Evolutionary conservation across 1,140 invertebrate genomes (phyloP).

Genomic region (Drosophila bocqueti): DNA sequence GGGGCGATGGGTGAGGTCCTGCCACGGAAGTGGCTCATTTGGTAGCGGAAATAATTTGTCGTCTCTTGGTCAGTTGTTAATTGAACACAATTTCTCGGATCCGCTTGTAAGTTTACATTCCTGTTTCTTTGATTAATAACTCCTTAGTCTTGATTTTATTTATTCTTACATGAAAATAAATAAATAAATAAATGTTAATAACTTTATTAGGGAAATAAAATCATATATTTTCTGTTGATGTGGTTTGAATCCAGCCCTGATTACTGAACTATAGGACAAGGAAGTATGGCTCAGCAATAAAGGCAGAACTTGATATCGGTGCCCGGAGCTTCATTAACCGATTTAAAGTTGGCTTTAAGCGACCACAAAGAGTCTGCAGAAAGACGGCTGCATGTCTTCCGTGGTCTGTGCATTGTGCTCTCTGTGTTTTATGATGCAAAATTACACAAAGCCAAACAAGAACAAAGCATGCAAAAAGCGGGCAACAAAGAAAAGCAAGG

Average conservation of each 20-base stretch:
- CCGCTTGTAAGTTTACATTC: not conserved
- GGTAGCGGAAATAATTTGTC: conserved; percentile 74
- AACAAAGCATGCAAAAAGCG: conserved; percentile 60
- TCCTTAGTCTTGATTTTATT: too few relatives aligned
- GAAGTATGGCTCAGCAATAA: not conserved
- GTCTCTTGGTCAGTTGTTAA: conserved; percentile 66
- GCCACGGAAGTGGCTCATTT: conserved; percentile 76
- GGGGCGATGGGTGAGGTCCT: conserved; percentile 10
- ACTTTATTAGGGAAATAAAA: not conserved
- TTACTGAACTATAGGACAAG: not conserved
- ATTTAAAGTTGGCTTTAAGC: conserved; percentile 47
- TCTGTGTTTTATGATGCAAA: conserved; percentile 57
- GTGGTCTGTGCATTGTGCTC: conserved; percentile 42
- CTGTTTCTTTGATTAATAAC: conserved; percentile 35
- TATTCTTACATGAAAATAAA: too few relatives aligned
- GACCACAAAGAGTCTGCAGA: conserved; percentile 34
- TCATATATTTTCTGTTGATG: not conserved
- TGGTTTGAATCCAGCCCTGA: not conserved
- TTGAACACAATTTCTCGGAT: conserved; percentile 47
- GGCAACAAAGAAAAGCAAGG: conserved; percentile 40
- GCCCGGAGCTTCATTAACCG: conserved; percentile 23
- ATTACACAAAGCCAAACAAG: conserved; percentile 71
- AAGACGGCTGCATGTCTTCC: conserved; percentile 35
- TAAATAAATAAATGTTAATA: too few relatives aligned
- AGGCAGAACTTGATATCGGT: not conserved